These are phyloP conservation scores for Peromyscus aztecus DNA, from an alignment of 2,797 vertebrate genomes.

Conservation along the genomic window DNA sequence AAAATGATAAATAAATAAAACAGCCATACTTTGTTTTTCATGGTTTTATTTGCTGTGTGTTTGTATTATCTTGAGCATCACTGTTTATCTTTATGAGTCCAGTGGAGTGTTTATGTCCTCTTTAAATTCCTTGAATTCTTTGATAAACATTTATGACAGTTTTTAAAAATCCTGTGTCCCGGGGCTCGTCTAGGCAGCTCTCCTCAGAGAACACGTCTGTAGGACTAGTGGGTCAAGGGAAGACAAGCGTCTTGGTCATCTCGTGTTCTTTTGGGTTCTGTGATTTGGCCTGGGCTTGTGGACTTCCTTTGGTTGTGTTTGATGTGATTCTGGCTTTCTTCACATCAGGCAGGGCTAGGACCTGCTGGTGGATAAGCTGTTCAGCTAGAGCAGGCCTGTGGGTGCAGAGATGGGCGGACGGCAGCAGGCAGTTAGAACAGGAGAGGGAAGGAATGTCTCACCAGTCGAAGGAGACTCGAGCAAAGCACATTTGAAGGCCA, in stretches of 20 bases:
- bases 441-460: not conserved
- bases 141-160: not conserved
- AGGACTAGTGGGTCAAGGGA: not conserved
- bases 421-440: not conserved
- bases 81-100: not conserved
- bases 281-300: not conserved
- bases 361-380: not conserved
- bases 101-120: not conserved
- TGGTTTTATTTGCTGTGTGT: not conserved
- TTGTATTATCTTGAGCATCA: not conserved
- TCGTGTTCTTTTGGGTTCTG: not conserved
- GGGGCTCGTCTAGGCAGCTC: not conserved
- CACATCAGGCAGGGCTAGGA: not conserved
- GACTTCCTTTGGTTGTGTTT: not conserved
- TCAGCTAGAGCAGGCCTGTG: not conserved
- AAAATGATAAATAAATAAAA: conserved; percentile 8
- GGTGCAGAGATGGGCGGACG: no score
- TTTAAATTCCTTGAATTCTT: not conserved
- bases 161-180: not conserved
- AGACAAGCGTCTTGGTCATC: not conserved
- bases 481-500: not conserved
- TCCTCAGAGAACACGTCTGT: not conserved
- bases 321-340: not conserved
- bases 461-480: not conserved
- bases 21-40: not conserved